Base-by-base conservation (phyloP, 2,113 vertebrate species). In the Ceyx melanurus region DNA sequence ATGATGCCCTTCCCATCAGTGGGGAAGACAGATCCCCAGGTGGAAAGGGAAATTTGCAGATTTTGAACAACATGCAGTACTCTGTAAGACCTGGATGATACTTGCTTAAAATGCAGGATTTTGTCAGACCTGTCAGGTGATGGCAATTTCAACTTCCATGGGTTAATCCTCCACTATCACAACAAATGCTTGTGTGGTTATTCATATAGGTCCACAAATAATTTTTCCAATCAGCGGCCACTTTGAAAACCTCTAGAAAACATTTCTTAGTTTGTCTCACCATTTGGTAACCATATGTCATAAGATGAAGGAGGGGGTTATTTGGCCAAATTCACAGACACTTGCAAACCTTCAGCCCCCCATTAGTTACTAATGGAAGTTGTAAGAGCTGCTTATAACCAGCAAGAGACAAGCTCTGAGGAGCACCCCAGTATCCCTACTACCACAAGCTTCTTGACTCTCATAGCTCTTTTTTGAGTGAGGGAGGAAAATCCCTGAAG, bases 241-340 rank as follows among this genome's bases (percentile, higher is more conserved):
- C 82, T 88, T 51, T 31, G 51, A 43, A 88, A 85, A 76, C 46
- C 13, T 76, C 61, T 46, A 58, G 58, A 89, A 90, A 61, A 7
- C 1, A 4, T 28, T 13, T 57, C 57, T 73, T 61, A 58, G 28
- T 70, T 80, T 16, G 7, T 21, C 33, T 81, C 31, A 83, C 9
- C 28, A 51, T 51, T 25, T 77, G 37, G 54, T 35, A 40, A 35
- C 48, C 54, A 46, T 1, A 4, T 40, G 15, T 31, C 45, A 4
- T 17, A 40, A 48, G 26, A 58, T 29, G 28, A 23, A 62, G 33
- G 11, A 66, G 2, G 21, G 40, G 10, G 48, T 53, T 37, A 75
- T 43, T 86, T 61, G 17, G 56, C 48, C 61, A 78, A 93, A 79
- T 88, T 93, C 73, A 80, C 73, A 85, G 89, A 88, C 51, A 46